phyloP scores from a whole-genome alignment of 2,888 invertebrate species.

The Yponomeuta evonymella region DNA sequence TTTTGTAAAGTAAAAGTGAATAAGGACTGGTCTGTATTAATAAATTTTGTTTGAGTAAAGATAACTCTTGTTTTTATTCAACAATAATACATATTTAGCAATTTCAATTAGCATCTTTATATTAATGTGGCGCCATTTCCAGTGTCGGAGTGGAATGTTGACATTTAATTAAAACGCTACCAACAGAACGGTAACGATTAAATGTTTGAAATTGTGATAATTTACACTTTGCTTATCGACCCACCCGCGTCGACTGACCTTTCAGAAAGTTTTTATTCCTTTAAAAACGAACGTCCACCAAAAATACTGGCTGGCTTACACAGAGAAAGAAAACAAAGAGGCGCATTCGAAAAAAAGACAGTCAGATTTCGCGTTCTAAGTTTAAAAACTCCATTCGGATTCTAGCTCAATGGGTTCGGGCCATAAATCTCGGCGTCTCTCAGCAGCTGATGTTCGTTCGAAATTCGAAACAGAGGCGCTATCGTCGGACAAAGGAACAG shows the following conservation, averaged over 20 bases:
- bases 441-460: slow-evolving; percentile 67
- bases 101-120: slow-evolving; percentile 28
- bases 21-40: not conserved
- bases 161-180: slow-evolving; percentile 55
- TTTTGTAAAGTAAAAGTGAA: too few relatives aligned
- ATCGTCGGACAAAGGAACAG: slow-evolving; percentile 16
- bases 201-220: slow-evolving; percentile 29
- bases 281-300: slow-evolving; percentile 4
- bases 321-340: slow-evolving; percentile 5
- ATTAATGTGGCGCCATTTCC: slow-evolving; percentile 47
- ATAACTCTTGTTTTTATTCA: not conserved
- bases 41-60: not conserved
- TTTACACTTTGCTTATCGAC: slow-evolving; percentile 4
- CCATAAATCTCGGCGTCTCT: slow-evolving; percentile 67
- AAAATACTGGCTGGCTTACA: slow-evolving; percentile 3
- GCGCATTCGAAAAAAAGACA: slow-evolving; percentile 34
- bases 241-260: slow-evolving; percentile 15
- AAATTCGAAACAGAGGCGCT: slow-evolving; percentile 53
- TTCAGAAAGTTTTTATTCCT: not conserved
- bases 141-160: slow-evolving; percentile 47
- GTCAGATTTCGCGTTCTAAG: slow-evolving; percentile 36
- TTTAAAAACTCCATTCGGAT: slow-evolving; percentile 57
- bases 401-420: slow-evolving; percentile 60
- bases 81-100: not conserved
- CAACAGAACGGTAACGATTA: slow-evolving; percentile 43